Evolutionary conservation across 2,888 invertebrate species (phyloP).

Genomic region (Agriotes lineatus): DNA sequence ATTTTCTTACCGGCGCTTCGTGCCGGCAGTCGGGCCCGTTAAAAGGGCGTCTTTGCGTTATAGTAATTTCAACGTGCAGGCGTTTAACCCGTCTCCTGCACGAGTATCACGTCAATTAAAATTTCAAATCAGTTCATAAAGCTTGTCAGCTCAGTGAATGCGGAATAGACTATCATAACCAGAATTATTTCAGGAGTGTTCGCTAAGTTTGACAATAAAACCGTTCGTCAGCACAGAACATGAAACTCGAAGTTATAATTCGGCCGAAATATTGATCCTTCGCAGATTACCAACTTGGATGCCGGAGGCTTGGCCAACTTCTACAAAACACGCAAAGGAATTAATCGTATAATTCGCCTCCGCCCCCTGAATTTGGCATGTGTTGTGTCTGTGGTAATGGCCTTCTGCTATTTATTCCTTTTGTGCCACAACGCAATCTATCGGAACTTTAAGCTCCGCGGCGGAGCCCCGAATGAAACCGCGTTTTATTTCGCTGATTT

Average conservation of each 20-base stretch:
- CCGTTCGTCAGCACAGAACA: slow-evolving; percentile 50
- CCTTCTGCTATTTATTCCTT: slow-evolving; percentile 26
- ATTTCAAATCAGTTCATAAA: slow-evolving; percentile 49
- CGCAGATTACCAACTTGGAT: slow-evolving; percentile 47
- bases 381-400: slow-evolving; percentile 35
- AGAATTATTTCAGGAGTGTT: slow-evolving; percentile 47
- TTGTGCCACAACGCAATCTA: slow-evolving; percentile 5
- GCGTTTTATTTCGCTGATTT: neutral
- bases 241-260: slow-evolving; percentile 46
- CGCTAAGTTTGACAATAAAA: slow-evolving; percentile 51
- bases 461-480: neutral
- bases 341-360: slow-evolving; percentile 45
- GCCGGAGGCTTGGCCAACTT: slow-evolving; percentile 48
- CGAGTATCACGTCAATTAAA: slow-evolving; percentile 48
- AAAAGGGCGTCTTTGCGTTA: slow-evolving; percentile 24
- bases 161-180: slow-evolving; percentile 43
- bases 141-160: slow-evolving; percentile 41
- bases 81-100: slow-evolving; percentile 38
- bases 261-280: slow-evolving; percentile 46
- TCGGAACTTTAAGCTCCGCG: slow-evolving; percentile 15
- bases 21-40: neutral
- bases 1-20: too few species aligned
- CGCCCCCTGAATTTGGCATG: slow-evolving; percentile 39
- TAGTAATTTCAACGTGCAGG: slow-evolving; percentile 29
- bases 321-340: slow-evolving; percentile 47